phyloP scores from a whole-genome alignment of 2,797 vertebrate species.

The Huso huso region DNA sequence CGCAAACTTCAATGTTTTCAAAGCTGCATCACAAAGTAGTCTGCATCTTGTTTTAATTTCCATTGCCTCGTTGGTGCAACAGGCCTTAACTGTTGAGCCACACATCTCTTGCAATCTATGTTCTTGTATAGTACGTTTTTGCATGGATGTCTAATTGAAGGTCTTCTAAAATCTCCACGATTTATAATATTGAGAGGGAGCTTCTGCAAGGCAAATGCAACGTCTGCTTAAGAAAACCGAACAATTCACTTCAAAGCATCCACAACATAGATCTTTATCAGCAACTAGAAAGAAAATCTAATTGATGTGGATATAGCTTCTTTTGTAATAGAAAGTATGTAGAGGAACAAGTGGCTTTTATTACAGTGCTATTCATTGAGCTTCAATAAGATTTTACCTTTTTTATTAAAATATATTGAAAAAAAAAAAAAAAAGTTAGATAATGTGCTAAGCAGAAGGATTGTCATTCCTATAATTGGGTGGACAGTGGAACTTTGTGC shows the following conservation, averaged over 20 bases:
- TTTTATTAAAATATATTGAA: not conserved
- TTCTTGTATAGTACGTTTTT: no score
- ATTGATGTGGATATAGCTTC: not conserved
- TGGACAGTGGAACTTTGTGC: constrained; percentile 4
- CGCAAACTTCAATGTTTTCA: no score
- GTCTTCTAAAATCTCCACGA: no score
- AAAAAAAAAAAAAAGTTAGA: not conserved
- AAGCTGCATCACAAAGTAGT: no score
- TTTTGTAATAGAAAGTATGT: not conserved
- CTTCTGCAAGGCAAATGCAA: not conserved
- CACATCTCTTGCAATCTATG: no score
- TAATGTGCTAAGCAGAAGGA: not conserved
- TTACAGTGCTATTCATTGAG: not conserved
- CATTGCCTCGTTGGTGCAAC: no score
- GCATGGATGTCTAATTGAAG: no score
- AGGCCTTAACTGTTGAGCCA: no score
- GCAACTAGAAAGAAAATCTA: not conserved
- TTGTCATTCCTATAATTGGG: constrained; percentile 6
- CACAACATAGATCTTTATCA: not conserved
- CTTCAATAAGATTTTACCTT: not conserved
- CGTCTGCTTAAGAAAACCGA: not conserved
- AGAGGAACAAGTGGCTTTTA: not conserved
- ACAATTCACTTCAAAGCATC: constrained; percentile 1
- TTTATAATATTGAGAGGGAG: not conserved
- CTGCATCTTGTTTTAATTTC: no score